Percentiles rank a stretch among this genome's conserved stretches.
These are phyloP conservation scores for Chaenodraco wilsoni DNA, from an alignment of 2,797 vertebrate genomes.

Conservation along the genomic window DNA sequence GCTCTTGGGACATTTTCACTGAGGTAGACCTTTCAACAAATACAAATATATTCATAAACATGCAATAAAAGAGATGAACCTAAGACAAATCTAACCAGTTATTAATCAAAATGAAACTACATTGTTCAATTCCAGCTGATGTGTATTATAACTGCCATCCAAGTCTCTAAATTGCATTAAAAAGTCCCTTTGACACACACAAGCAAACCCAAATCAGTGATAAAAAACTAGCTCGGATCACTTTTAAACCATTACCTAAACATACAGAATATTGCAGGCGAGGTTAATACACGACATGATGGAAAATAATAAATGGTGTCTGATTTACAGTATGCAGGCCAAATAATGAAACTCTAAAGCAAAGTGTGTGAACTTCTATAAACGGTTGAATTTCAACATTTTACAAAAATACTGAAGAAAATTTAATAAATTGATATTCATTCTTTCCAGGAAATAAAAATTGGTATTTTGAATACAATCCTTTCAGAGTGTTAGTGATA, in stretches of 20 bases:
- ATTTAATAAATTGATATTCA: neutral
- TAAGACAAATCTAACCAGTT: neutral
- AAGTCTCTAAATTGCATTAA: neutral
- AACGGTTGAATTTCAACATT: neutral
- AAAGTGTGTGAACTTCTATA: neutral
- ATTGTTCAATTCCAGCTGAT: neutral
- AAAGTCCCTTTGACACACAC: neutral
- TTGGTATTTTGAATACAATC: neutral
- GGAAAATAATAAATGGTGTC: neutral
- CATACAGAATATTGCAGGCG: neutral
- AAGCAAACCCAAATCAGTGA: neutral
- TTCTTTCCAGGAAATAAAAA: neutral
- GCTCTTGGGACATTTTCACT: neutral
- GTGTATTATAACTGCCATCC: neutral
- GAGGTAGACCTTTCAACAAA: conserved; percentile 10
- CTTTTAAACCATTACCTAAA: neutral
- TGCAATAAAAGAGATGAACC: neutral
- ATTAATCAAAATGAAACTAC: neutral
- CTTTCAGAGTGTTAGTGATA: neutral
- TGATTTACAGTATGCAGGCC: neutral
- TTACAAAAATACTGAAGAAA: neutral
- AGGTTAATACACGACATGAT: neutral
- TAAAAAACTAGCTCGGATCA: neutral
- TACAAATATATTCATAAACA: conserved; percentile 9
- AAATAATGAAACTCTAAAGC: neutral